Base-by-base conservation (phyloP, 2,888 invertebrate genomes). In the Ectropis crepuscularia region DNA sequence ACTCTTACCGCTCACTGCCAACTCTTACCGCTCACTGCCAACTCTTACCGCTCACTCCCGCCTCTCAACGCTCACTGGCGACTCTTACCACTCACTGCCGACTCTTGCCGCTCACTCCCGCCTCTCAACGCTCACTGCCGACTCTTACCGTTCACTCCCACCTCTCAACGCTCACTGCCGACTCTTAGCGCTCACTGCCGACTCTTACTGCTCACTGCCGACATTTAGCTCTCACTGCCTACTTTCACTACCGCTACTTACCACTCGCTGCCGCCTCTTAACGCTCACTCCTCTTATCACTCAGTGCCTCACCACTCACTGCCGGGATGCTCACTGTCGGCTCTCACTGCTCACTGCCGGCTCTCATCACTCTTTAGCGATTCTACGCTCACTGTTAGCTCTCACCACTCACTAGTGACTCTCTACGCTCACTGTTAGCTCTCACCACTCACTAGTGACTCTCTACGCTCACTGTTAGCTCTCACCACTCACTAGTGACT, bases 341-440 rank as follows among this genome's bases (percentile, higher is more conserved):
- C 39, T 11, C 7, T 37, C 38, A 2, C 5, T 5, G 11, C 10
- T 38, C 11, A 46, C 46, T 11, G 11, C 6, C 36, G 16, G 16
- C 16, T 28, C 16, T 28, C n/a, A n/a, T n/a, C n/a, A n/a, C n/a
- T n/a, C n/a, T n/a, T n/a, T n/a, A n/a, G n/a, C n/a, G n/a, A n/a
- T n/a, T n/a, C n/a, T n/a, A n/a, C n/a, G n/a, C n/a, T n/a, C n/a
- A n/a, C n/a, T n/a, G n/a, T n/a, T n/a, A n/a, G n/a, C n/a, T n/a
- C n/a, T n/a, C n/a, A n/a, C n/a, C n/a, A n/a, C n/a, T 98, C 93
- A 98, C 98, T 89, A 98, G 98, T 98, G 89, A 96, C 1, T 11
- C 57, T 39, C 7, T 37, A 28, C 36, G 5, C 47, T 42, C 10
- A 9, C 16, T n/a, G n/a, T n/a, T n/a, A n/a, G 5, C 39, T 11